These are phyloP conservation scores for Dynastes maya DNA, from an alignment of 2,888 invertebrate genomes.

Conservation along the genomic window DNA sequence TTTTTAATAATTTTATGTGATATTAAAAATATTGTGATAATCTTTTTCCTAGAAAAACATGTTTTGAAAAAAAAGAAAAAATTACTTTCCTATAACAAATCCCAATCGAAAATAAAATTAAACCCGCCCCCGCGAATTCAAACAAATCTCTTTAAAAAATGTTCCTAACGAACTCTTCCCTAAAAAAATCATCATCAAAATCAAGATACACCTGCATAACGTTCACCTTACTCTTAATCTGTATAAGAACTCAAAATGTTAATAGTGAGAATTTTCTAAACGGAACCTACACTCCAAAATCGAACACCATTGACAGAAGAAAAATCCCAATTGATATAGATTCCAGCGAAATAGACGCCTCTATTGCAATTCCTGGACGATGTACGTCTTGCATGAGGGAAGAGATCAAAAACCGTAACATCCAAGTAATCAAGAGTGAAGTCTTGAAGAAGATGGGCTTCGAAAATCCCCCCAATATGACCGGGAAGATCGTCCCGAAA, in stretches of 20 bases:
- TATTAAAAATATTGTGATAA: slow-evolving; percentile 8
- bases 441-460: slow-evolving; percentile 76
- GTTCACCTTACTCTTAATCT: not conserved
- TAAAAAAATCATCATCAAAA: not conserved
- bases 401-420: slow-evolving; percentile 73
- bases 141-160: not conserved
- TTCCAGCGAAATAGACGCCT: slow-evolving; percentile 13
- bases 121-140: not conserved
- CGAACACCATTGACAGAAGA: slow-evolving; percentile 51
- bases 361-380: slow-evolving; percentile 60
- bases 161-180: not conserved
- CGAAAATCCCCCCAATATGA: slow-evolving; percentile 74
- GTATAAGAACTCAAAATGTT: slow-evolving; percentile 13
- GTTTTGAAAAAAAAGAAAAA: not conserved
- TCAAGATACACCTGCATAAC: not conserved
- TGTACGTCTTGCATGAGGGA: slow-evolving; percentile 74
- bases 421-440: slow-evolving; percentile 76
- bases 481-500: slow-evolving; percentile 73
- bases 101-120: not conserved
- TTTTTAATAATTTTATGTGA: not conserved
- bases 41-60: not conserved
- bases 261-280: slow-evolving; percentile 25
- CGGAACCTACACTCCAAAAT: slow-evolving; percentile 31
- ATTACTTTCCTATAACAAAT: too few relatives aligned
- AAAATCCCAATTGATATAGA: slow-evolving; percentile 38